Evolutionary conservation across 2,797 vertebrate species (phyloP).

Genomic region (Halcyon leucocephala): DNA sequence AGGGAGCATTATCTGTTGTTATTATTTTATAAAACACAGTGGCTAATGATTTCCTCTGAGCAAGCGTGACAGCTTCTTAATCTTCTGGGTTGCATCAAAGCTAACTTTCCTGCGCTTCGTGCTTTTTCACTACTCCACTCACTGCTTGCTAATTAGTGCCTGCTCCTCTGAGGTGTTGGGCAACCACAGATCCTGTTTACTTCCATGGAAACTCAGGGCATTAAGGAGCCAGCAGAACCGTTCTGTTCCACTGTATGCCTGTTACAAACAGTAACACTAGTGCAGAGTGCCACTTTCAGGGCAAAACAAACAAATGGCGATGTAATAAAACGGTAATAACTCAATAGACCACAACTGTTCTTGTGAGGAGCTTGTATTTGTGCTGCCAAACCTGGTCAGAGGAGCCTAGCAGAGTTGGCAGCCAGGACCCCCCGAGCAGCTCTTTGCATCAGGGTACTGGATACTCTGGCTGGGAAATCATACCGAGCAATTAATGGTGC

Average conservation of each 20-base stretch:
- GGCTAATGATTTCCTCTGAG: background rate
- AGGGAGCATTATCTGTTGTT: background rate
- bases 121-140: background rate
- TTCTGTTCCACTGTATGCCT: fast-evolving
- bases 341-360: background rate
- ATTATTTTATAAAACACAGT: background rate
- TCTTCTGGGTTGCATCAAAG: background rate
- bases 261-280: fast-evolving
- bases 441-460: background rate
- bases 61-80: background rate
- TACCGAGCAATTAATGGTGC: background rate
- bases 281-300: background rate
- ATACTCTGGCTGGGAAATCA: background rate
- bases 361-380: background rate
- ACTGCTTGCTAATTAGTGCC: background rate
- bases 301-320: background rate
- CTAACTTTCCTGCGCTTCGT: background rate
- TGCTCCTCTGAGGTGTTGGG: background rate
- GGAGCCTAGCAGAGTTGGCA: background rate
- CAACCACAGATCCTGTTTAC: background rate
- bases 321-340: background rate
- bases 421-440: background rate
- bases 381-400: background rate
- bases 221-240: background rate
- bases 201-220: background rate